Base-by-base conservation (phyloP, 2,888 invertebrate species). In the Agriopis leucophaearia region DNA sequence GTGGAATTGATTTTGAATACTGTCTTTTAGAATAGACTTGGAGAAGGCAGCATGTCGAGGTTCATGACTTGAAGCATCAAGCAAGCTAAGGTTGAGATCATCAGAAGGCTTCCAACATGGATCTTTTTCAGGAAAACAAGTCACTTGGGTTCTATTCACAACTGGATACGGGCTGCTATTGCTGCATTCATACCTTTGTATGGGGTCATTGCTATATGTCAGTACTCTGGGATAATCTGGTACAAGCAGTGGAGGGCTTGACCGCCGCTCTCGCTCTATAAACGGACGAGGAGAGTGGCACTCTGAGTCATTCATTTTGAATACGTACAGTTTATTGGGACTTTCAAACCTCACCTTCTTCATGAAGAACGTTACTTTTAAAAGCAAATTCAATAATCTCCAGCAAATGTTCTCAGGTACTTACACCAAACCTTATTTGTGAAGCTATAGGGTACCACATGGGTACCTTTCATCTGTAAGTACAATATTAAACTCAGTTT, bases 291-390 rank as follows among this genome's bases (percentile, higher is more conserved):
- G 93, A 47, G 89, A 92, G 71, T 94, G 94, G 70, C 91, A 92
- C 67, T 93, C 93, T 3, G 78, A 79, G 36, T 89, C 86, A 62
- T 85, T 85, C 89, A 92, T 91, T 59, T 69, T 76, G 38, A 72
- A 69, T 56, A 66, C 66, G n/a, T 70, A 73, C 66, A 68, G 51
- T 74, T 80, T 83, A 60, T 66, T 73, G 58, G 87, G 87, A 63
- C 87, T 83, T 73, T 87, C 84, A 79, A 94, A 94, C 45, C 93
- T 87, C 74, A 94, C 93, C 81, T 88, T 92, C 90, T 94, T 94
- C 92, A 92, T 93, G 75, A 68, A 76, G 73, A 50, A 54, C 15
- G 48, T 61, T 73, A 72, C 73, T 77, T 75, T 74, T 59, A 74
- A 78, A 73, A 69, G 58, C 66, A 72, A 71, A 27, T 42, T 40